These are phyloP conservation scores for Drosophila willistoni DNA, from an alignment of 1,140 invertebrate genomes.

Conservation along the genomic window DNA sequence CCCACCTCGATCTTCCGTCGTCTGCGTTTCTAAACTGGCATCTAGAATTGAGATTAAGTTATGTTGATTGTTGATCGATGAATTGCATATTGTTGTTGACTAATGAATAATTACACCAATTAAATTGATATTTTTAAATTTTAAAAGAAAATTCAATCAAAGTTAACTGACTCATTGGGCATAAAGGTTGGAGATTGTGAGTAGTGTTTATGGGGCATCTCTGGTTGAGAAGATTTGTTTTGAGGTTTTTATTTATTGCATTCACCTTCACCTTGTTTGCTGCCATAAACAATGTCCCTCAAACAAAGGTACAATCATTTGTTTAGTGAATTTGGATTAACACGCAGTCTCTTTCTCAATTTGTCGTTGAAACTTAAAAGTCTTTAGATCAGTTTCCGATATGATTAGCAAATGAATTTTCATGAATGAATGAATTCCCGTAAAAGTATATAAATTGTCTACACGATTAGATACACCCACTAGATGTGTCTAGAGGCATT, in stretches of 20 bases:
- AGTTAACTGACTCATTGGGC: not conserved
- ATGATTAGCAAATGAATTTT: conserved; percentile 13
- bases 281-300: conserved; percentile 42
- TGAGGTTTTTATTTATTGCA: conserved; percentile 45
- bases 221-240: conserved; percentile 11
- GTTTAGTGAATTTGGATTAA: not conserved
- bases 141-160: conserved; percentile 47
- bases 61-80: conserved; percentile 73
- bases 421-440: not conserved
- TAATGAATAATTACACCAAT: conserved; percentile 45
- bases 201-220: conserved; percentile 22
- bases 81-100: conserved; percentile 22
- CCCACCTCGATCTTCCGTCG: conserved; percentile 75
- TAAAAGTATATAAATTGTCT: conserved; percentile 35
- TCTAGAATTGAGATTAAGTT: conserved; percentile 31
- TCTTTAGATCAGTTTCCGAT: conserved; percentile 4
- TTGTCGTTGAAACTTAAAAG: not conserved
- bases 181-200: not conserved
- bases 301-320: conserved; percentile 21
- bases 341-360: not conserved
- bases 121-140: conserved; percentile 46
- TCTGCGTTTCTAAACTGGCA: conserved; percentile 49
- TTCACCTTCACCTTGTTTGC: conserved; percentile 18
- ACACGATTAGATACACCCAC: conserved; percentile 59
- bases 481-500: conserved; percentile 22